Evolutionary conservation across 2,888 invertebrate species (phyloP).

Genomic region (Zeuzera pyrina): DNA sequence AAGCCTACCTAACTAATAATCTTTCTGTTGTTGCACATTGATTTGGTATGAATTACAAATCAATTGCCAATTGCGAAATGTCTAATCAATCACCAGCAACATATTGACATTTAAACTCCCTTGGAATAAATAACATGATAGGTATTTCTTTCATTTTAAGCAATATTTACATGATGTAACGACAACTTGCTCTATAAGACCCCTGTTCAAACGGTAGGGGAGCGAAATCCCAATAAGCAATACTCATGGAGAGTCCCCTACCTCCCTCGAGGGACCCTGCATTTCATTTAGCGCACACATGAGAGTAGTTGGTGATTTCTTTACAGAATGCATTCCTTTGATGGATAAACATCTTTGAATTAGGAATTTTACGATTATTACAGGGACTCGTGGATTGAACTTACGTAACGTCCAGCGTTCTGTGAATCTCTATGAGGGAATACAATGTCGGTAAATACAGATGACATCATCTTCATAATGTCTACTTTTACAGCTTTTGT

Average conservation of each 20-base stretch:
- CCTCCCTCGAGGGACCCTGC: constrained; percentile 44
- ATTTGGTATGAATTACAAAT: no score
- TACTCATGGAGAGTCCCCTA: no score
- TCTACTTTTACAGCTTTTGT: no score
- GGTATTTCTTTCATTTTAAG: constrained; percentile 23
- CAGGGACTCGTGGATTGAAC: constrained; percentile 8
- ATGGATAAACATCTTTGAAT: constrained; percentile 24
- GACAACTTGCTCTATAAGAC: constrained; percentile 29
- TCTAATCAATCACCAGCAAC: background rate
- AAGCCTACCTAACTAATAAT: no score
- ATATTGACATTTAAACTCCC: background rate
- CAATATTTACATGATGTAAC: constrained; percentile 57
- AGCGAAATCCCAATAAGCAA: constrained; percentile 37
- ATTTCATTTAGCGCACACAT: constrained; percentile 47
- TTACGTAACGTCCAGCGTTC: constrained; percentile 7
- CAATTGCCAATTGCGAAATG: no score
- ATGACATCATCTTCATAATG: no score
- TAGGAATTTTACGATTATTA: constrained; percentile 5
- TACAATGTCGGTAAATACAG: no score
- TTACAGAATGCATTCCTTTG: constrained; percentile 33
- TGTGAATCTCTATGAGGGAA: no score
- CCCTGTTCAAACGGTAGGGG: constrained; percentile 22
- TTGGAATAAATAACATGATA: constrained; percentile 19
- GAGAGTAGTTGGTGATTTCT: constrained; percentile 34
- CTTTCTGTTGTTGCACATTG: no score